A percentile compares a stretch with the other conserved stretches of the same genome.
Evolutionary conservation across 2,888 invertebrate genomes (phyloP).

Genomic region (Pterostichus niger): DNA sequence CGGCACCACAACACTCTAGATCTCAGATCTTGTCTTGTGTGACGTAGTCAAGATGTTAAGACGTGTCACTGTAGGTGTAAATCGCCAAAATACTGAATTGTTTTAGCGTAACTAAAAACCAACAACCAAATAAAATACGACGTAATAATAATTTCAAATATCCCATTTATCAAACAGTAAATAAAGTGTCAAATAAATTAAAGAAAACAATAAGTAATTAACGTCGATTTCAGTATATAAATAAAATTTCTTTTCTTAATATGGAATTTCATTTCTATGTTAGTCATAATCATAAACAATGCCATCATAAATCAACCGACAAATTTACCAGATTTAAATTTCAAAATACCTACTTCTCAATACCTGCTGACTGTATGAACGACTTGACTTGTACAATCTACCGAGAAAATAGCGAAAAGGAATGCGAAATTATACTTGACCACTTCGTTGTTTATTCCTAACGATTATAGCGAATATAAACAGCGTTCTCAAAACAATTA

Average conservation of each 20-base stretch:
- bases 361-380: no score
- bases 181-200: neutral
- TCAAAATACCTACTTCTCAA: no score
- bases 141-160: no score
- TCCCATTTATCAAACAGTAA: no score
- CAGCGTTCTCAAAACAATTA: no score
- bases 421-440: neutral
- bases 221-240: neutral
- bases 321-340: neutral
- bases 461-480: neutral
- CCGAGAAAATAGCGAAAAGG: neutral
- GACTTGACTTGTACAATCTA: neutral
- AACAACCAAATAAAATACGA: no score
- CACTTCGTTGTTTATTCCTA: neutral
- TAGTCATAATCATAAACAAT: no score
- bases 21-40: no score
- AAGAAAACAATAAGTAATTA: neutral
- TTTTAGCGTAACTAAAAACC: no score
- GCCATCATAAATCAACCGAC: neutral
- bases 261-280: neutral
- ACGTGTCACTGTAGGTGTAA: neutral
- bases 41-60: neutral
- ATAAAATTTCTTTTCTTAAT: no score
- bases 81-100: neutral
- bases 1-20: neutral